Base-by-base conservation (phyloP, 2,888 invertebrate species). In the Ormyrus pomaceus region DNA sequence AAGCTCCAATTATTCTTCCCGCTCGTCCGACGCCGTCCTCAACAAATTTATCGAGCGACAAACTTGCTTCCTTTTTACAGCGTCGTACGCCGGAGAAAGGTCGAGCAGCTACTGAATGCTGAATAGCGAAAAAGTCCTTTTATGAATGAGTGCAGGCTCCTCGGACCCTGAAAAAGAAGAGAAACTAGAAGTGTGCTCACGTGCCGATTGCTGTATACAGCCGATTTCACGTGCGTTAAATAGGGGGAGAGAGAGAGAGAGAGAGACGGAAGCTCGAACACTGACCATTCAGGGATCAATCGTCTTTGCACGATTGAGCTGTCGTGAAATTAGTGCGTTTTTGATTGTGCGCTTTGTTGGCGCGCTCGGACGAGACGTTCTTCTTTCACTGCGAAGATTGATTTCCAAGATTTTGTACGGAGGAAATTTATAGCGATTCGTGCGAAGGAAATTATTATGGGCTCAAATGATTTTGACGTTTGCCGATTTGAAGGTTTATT, bases 21-120 rank as follows among this genome's bases (percentile, higher is more conserved):
- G 61, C 34, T 61, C 72, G 62, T 19, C 19, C 19, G 19, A 56
- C 46, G 50, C 34, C 50, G 13, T 50, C 56, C 70, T 69, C 65
- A 50, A 69, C 59, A 48, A 77, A 72, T 80, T 80, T 72, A 80
- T 80, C 76, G 72, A 72, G 80, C 72, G 76, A 72, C 68, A 69
- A 77, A 80, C 62, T 65, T 66, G 70, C 19, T 34, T 65, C 46
- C 13, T 65, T 68, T 53, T 13, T 62, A 48, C 34, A 6, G 45
- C 13, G 19, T 19, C 59, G 34, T 6, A 55, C 13, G 6, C 19
- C n/a, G 58, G 62, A 72, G 72, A 51, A 46, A 72, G 59, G 34
- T 72, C 46, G 62, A 19, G 19, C 19, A 2, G 58, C 58, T 58
- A 13, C 13, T 73, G 56, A 73, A 73, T 62, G 46, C 34, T 50